phyloP scores from a whole-genome alignment of 2,797 vertebrate species.

The Antrozous pallidus region DNA sequence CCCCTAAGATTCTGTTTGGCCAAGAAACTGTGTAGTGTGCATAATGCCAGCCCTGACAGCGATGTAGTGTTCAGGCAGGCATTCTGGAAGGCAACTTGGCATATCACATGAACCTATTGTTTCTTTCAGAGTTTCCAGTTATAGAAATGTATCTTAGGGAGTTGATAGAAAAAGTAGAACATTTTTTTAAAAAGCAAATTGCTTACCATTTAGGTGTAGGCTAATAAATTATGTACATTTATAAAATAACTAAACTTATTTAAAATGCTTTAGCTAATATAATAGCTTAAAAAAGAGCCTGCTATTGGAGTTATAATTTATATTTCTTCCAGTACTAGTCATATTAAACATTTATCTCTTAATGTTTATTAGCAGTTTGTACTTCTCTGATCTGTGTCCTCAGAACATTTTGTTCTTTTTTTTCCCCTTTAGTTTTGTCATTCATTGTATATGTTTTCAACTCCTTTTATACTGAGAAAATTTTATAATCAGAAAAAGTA shows the following conservation, averaged over 20 bases:
- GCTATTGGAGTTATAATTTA: neutral
- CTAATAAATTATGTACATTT: neutral
- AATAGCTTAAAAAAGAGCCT: neutral
- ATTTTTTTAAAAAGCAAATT: neutral
- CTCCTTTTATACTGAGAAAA: neutral
- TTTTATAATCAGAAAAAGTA: neutral
- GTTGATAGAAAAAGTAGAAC: neutral
- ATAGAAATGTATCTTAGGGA: neutral
- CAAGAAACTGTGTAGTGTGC: too few relatives aligned
- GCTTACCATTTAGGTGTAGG: neutral
- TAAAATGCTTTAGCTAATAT: neutral
- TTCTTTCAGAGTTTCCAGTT: neutral
- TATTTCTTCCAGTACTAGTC: neutral
- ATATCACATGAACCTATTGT: fast-evolving
- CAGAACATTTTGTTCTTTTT: neutral
- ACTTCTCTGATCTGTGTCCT: neutral
- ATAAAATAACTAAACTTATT: neutral
- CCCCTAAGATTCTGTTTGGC: neutral
- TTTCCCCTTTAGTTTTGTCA: neutral
- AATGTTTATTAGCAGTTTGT: neutral
- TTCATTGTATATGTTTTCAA: neutral
- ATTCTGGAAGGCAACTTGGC: neutral
- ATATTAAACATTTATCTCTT: neutral
- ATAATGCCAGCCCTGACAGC: neutral
- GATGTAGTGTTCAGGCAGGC: neutral